Conservation (phyloP, 2,797 vertebrate species). For the Ptychobarbus kaznakovi region DNA sequence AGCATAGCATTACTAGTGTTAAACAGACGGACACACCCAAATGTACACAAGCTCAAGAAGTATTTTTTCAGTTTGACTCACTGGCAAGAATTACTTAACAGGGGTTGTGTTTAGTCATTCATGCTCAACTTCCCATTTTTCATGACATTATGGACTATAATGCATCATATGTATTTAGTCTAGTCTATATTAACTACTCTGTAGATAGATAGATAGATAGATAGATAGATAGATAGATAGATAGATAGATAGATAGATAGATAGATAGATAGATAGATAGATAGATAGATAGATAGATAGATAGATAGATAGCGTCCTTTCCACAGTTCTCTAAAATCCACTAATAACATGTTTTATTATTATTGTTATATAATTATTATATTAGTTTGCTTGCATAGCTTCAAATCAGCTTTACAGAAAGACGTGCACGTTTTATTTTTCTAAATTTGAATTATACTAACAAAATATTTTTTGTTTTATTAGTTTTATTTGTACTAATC, state of each 20-base stretch:
- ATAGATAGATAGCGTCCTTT: neutral
- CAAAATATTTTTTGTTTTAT: neutral
- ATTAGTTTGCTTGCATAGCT: neutral
- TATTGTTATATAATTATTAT: neutral
- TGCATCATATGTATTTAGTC: neutral
- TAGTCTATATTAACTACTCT: neutral
- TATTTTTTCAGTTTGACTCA: neutral
- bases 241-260: constrained; percentile 5
- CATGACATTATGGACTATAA: neutral
- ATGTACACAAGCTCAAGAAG: neutral
- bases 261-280: constrained; percentile 17
- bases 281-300: constrained; percentile 17
- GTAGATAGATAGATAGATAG: neutral
- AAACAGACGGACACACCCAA: constrained; percentile 57
- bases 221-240: neutral
- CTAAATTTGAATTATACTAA: too few relatives aligned
- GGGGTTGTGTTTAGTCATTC: neutral
- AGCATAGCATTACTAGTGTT: neutral
- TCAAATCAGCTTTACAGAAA: neutral
- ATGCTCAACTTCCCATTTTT: neutral
- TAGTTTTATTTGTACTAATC: neutral
- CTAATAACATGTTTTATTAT: neutral
- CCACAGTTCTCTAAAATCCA: neutral
- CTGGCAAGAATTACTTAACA: constrained; percentile 1
- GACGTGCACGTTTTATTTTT: too few relatives aligned